Conservation (phyloP, 1,140 invertebrate genomes). For the Aporrectodea caliginosa region DNA sequence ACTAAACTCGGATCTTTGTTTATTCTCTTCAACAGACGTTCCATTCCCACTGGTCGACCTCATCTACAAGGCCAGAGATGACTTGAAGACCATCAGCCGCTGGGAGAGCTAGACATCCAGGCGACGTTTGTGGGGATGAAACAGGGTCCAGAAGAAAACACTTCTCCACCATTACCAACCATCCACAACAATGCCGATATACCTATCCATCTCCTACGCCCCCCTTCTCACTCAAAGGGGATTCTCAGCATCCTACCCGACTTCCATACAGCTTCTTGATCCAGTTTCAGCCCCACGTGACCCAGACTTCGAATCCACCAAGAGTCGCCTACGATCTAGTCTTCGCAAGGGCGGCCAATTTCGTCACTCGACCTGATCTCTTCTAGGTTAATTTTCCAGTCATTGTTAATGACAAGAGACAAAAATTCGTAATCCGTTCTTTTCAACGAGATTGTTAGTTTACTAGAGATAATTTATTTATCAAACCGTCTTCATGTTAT, state of each 20-base stretch:
- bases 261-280: too few species aligned
- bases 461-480: background rate
- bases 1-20: background rate
- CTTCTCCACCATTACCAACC: background rate
- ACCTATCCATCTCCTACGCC: background rate
- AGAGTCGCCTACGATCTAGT: background rate
- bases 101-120: background rate
- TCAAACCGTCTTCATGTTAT: background rate
- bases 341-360: background rate
- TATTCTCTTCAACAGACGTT: background rate
- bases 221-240: background rate
- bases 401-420: too few species aligned
- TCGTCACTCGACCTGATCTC: background rate
- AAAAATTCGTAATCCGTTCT: too few species aligned
- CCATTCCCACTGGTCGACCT: background rate
- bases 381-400: too few species aligned
- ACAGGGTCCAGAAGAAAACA: background rate
- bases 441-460: background rate
- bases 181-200: background rate
- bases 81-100: background rate
- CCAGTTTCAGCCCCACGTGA: too few species aligned
- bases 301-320: background rate
- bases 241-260: background rate
- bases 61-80: background rate
- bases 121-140: background rate